Conservation (phyloP, 2,888 invertebrate species). For the Philaethria dido region DNA sequence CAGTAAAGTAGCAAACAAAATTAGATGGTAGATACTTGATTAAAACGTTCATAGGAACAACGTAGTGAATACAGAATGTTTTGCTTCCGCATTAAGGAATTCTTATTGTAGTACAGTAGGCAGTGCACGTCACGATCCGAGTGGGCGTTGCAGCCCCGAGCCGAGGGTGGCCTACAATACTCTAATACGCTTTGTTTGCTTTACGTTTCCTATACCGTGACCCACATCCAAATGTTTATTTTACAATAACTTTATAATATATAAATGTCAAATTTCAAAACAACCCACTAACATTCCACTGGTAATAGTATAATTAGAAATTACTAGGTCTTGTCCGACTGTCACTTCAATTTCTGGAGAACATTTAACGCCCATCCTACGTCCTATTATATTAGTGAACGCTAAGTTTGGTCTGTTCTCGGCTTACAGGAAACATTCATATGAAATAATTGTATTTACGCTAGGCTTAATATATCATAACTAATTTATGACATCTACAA, state of each 20-base stretch:
- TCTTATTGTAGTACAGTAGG: slow-evolving; percentile 45
- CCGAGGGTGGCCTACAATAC: slow-evolving; percentile 75
- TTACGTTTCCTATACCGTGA: slow-evolving; percentile 65
- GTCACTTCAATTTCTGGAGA: slow-evolving; percentile 37
- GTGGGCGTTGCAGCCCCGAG: slow-evolving; percentile 69
- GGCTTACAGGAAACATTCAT: slow-evolving; percentile 36
- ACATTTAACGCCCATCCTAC: slow-evolving; percentile 40
- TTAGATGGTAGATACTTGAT: slow-evolving; percentile 13
- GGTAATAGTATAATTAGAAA: slow-evolving; percentile 38
- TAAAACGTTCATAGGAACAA: slow-evolving; percentile 23
- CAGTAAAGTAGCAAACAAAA: slow-evolving; percentile 1
- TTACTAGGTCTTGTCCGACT: slow-evolving; percentile 35
- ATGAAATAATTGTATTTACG: slow-evolving; percentile 27
- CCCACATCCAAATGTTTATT: slow-evolving; percentile 49
- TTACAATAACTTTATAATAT: not conserved
- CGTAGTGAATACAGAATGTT: slow-evolving; percentile 28
- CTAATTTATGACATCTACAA: not conserved
- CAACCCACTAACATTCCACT: slow-evolving; percentile 33
- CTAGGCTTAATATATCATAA: not conserved
- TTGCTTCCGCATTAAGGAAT: slow-evolving; percentile 41
- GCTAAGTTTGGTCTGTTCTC: slow-evolving; percentile 35
- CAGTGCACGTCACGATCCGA: slow-evolving; percentile 50
- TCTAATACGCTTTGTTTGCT: slow-evolving; percentile 72
- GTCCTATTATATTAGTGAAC: slow-evolving; percentile 36
- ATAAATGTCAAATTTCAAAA: slow-evolving; percentile 4